Percentiles rank a stretch among this genome's conserved stretches.
phyloP scores from a whole-genome alignment of 2,113 vertebrate species.

The Cyprinodon variegatus region DNA sequence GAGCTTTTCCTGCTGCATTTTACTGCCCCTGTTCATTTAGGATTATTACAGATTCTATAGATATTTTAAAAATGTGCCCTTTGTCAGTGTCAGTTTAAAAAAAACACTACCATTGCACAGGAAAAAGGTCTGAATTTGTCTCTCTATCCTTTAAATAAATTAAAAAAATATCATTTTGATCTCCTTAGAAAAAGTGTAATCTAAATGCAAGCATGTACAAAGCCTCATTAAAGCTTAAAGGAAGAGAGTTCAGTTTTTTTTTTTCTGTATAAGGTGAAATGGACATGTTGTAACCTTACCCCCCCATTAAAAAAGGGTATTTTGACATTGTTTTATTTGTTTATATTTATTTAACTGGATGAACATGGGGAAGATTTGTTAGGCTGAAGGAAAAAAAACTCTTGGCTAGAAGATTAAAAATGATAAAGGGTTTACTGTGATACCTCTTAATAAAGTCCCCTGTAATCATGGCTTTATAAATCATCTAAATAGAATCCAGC shows the following conservation, averaged over 20 bases:
- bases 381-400: no score
- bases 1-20: constrained; percentile 51
- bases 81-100: constrained; percentile 11
- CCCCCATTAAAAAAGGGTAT: no score
- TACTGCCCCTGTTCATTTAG: constrained; percentile 60
- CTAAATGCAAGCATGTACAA: constrained; percentile 14
- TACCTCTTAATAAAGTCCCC: no score
- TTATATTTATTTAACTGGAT: no score
- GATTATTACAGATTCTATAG: constrained; percentile 56
- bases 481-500: no score
- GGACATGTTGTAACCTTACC: background rate
- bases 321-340: no score
- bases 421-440: no score
- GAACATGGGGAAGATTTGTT: no score
- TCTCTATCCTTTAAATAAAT: constrained; percentile 16
- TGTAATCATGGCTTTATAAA: no score
- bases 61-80: constrained; percentile 54
- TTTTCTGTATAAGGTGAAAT: background rate
- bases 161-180: constrained; percentile 8
- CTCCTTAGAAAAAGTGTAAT: constrained; percentile 5
- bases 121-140: background rate
- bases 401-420: no score
- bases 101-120: background rate
- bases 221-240: background rate
- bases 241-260: background rate